Evolutionary conservation across 2,113 vertebrate genomes (phyloP), one percentile per base, ranked within the genome.

Genomic region (Genyomyrus donnyi): DNA sequence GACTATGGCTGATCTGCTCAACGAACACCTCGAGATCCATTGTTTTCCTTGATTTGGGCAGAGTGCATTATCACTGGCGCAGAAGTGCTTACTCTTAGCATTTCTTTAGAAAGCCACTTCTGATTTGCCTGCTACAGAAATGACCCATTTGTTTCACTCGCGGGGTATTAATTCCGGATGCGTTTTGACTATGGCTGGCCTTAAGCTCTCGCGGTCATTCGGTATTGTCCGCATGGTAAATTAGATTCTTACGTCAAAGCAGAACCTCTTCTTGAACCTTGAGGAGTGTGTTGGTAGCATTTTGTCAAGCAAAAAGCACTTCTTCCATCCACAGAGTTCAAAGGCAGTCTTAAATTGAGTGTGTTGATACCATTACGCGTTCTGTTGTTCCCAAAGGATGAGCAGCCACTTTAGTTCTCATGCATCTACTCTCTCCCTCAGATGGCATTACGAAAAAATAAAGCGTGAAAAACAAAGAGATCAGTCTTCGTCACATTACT

Each of bases 231-330:
- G 1, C 49, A 58, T 31, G 56, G 35, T 45, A 66, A 62, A 88
- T 62, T 88, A 88, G 87, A 88, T 88, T 88, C 24, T 88, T 42
- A 62, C 3, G 52, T 88, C 58, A 53, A 42, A 45, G 52, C 9
- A 77, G 13, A n/a, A 27, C 39, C 50, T 3, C 15, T 52, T 52
- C 50, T 52, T 52, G 50, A 52, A 52, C 13, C 50, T 50, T 17
- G 45, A 49, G 3, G 27, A 74, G 42, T 62, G 13, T 70, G 39
- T 70, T 49, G 21, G 88, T 56, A 39, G 42, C 24, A 42, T 39
- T 89, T 89, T 35, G 35, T 27, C 27, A 24, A 21, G 50, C 31
- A 83, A 15, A 89, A 89, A 84, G 24, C 48, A 3, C 21, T 56
- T 11, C 7, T 74, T 58, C 45, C 27, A 21, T 88, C 88, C 17